phyloP scores from a whole-genome alignment of 2,797 vertebrate genomes.

The Bovichtus diacanthus region DNA sequence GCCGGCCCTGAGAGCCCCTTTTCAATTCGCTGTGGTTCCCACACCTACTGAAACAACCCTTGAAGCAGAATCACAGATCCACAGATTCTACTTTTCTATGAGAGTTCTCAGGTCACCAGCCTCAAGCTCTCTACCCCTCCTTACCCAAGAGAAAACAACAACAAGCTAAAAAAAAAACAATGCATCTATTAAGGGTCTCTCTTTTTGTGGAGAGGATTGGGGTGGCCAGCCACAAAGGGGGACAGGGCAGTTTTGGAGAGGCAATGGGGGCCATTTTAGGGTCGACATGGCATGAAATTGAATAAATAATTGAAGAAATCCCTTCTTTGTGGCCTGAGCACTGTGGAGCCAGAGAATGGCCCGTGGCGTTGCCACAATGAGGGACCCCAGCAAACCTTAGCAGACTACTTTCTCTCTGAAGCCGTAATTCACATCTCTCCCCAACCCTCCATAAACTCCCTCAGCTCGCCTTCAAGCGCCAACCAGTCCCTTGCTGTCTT shows the following conservation, averaged over 20 bases:
- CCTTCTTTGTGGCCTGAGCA: slow-evolving; percentile 88
- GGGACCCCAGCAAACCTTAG: slow-evolving; percentile 74
- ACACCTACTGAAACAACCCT: slow-evolving; percentile 70
- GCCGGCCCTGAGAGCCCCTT: slow-evolving; percentile 61
- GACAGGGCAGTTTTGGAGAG: slow-evolving; percentile 72
- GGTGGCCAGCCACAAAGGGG: slow-evolving; percentile 71
- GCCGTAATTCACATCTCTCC: slow-evolving; percentile 88
- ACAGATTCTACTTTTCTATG: slow-evolving; percentile 66
- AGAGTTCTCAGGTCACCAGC: slow-evolving; percentile 63
- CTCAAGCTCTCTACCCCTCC: slow-evolving; percentile 53
- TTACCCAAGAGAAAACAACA: slow-evolving; percentile 72
- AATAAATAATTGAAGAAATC: slow-evolving; percentile 91
- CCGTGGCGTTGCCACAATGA: slow-evolving; percentile 74
- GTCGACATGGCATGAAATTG: slow-evolving; percentile 85
- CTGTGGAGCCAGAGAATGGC: slow-evolving; percentile 89
- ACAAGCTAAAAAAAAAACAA: slow-evolving; percentile 77
- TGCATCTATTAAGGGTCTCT: slow-evolving; percentile 72
- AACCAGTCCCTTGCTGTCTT: slow-evolving; percentile 71
- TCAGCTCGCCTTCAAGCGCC: slow-evolving; percentile 54
- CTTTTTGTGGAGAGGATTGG: slow-evolving; percentile 59
- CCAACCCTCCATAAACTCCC: slow-evolving; percentile 58
- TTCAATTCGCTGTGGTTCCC: slow-evolving; percentile 76
- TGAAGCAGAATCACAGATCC: slow-evolving; percentile 60
- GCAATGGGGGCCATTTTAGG: slow-evolving; percentile 81
- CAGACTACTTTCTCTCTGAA: slow-evolving; percentile 74